These are phyloP conservation scores for Anarrhichthys ocellatus DNA, from an alignment of 2,113 vertebrate genomes.

Conservation along the genomic window DNA sequence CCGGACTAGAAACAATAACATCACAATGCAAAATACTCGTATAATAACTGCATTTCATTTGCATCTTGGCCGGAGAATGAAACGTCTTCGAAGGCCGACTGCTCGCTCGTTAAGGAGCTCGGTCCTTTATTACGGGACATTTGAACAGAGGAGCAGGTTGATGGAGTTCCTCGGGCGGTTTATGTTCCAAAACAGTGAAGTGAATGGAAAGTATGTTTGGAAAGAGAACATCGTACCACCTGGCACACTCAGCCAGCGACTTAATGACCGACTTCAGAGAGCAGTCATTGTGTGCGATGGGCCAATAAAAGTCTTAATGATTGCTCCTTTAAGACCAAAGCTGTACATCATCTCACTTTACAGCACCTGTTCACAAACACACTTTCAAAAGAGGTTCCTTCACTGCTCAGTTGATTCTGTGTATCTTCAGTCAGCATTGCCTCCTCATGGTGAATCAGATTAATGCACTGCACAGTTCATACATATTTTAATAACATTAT, in stretches of 20 bases:
- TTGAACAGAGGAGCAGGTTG: constrained; percentile 1
- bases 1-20: constrained; percentile 1
- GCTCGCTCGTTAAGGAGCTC: not conserved
- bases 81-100: not conserved
- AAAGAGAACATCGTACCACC: not conserved
- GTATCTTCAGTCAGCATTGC: no score
- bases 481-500: not conserved
- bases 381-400: not conserved
- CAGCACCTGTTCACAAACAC: not conserved
- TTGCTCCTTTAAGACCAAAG: not conserved
- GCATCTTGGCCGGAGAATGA: constrained; percentile 9
- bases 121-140: not conserved
- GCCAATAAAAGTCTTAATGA: constrained; percentile 20
- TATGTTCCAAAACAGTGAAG: constrained; percentile 4
- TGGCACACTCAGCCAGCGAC: not conserved
- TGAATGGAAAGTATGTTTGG: not conserved
- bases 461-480: not conserved
- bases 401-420: not conserved
- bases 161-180: constrained; percentile 11
- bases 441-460: not conserved
- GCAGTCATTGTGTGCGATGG: not conserved
- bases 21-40: not conserved
- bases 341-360: not conserved
- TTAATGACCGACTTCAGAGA: not conserved
- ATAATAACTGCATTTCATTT: constrained; percentile 11